These are phyloP conservation scores for Drosophila persimilis DNA, from an alignment of 1,140 invertebrate genomes.

Conservation along the genomic window DNA sequence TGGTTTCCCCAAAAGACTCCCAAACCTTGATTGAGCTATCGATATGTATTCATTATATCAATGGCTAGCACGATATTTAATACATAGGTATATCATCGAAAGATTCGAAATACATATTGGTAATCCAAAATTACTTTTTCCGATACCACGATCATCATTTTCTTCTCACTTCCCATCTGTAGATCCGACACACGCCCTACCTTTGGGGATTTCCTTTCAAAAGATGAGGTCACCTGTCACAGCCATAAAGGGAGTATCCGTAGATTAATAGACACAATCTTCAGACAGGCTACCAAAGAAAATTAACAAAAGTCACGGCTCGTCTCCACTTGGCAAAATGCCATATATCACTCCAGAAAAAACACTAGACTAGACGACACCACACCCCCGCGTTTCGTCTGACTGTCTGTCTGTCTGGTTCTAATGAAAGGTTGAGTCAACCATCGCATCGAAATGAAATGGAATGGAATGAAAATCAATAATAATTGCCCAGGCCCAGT, in stretches of 20 bases:
- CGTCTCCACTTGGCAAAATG: slow-evolving; percentile 37
- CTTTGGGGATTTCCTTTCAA: not conserved
- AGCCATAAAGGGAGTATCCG: not conserved
- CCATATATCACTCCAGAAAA: slow-evolving; percentile 38
- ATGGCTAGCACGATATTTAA: no score
- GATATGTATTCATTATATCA: no score
- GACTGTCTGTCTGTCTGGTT: slow-evolving; percentile 7
- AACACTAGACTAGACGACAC: slow-evolving; percentile 30
- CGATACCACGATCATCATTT: no score
- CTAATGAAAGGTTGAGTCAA: slow-evolving; percentile 28
- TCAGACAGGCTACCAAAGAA: slow-evolving; percentile 28
- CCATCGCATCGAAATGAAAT: slow-evolving; percentile 28
- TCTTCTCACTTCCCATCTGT: not conserved
- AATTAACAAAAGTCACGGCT: slow-evolving; percentile 1
- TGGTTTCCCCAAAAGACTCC: no score
- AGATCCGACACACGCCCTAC: no score
- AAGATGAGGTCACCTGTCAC: not conserved
- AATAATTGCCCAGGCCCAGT: slow-evolving; percentile 56
- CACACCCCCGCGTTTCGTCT: not conserved
- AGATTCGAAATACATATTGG: no score
- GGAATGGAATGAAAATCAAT: slow-evolving; percentile 41
- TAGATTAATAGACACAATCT: slow-evolving; percentile 33
- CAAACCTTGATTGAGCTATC: no score
- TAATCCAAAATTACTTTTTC: no score
- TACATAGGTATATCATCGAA: no score